These are phyloP conservation scores for Zaprionus ornatus DNA, from an alignment of 1,140 invertebrate genomes.

Conservation along the genomic window DNA sequence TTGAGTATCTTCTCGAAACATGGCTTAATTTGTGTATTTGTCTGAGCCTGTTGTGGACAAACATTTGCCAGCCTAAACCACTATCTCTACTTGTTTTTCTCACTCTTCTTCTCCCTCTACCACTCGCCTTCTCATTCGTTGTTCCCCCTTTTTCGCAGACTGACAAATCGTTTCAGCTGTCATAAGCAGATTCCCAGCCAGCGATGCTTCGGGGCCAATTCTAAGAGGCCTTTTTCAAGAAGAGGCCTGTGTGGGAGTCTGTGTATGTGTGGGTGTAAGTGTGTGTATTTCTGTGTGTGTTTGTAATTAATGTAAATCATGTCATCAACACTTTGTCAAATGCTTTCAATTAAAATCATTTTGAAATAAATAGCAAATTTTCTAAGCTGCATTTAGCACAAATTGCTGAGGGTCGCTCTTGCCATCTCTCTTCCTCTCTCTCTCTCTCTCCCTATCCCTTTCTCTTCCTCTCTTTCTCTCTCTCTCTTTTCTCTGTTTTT, in stretches of 20 bases:
- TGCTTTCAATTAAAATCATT: slow-evolving; percentile 56
- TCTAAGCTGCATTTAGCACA: slow-evolving; percentile 50
- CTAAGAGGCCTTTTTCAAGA: background rate
- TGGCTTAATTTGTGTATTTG: slow-evolving; percentile 37
- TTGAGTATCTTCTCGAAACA: slow-evolving; percentile 42
- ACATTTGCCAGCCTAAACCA: background rate
- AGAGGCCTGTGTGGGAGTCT: background rate
- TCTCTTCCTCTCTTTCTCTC: background rate
- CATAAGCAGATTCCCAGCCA: slow-evolving; percentile 51
- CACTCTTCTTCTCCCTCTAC: background rate
- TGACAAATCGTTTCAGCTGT: slow-evolving; percentile 47
- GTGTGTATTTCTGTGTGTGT: slow-evolving; percentile 3
- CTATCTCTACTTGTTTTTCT: background rate
- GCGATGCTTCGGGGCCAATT: slow-evolving; percentile 3
- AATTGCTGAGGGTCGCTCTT: slow-evolving; percentile 24
- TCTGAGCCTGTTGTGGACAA: slow-evolving; percentile 22
- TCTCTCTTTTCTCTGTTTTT: background rate
- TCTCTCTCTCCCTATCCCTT: background rate
- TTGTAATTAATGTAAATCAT: slow-evolving; percentile 49
- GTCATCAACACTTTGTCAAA: slow-evolving; percentile 44
- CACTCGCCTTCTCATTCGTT: background rate
- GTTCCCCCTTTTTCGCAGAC: slow-evolving; percentile 8
- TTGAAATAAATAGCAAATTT: slow-evolving; percentile 41
- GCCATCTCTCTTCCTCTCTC: background rate
- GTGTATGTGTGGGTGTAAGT: background rate